Base-by-base conservation (phyloP, 2,888 invertebrate species). In the Drosophila phalerata region DNA sequence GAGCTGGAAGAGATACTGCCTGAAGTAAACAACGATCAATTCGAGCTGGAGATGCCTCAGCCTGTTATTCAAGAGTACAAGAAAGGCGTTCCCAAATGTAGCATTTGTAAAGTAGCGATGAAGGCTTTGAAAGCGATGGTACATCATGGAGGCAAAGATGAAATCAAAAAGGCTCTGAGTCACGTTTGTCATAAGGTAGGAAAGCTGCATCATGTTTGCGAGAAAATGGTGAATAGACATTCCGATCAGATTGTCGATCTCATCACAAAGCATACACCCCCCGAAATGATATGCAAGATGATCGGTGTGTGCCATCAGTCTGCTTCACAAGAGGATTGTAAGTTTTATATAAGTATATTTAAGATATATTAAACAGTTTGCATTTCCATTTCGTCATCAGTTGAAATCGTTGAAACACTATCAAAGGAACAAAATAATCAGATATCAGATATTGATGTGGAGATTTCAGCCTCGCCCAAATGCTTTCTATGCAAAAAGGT, bases 241-340 rank as follows among this genome's bases (percentile, higher is more conserved):
- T 38, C 30, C 17, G 47, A 47, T 19, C 19, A 40, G 38, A 55
- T 63, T 48, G 32, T 56, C 15, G 40, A 63, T 15, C 47, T 56
- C 3, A 15, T 63, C 9, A 13, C 40, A 2, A 55, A 56, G 6
- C 47, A 55, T 13, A 15, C 34, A 10, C 38, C 55, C 3, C 30
- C 61, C 1, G n/a, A 28, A 13, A 0, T 13, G 3, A 62, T 62
- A 17, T 62, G 62, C 45, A 55, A 55, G 37, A 11, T n/a, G n/a
- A 55, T 63, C 6, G 56, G 40, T 3, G 28, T 56, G 38, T 63
- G 63, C 17, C 37, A 10, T 28, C n/a, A 10, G 0, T 17, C 13
- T 5, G 10, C 9, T 10, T 5, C 19, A 19, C 4, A 45, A 17
- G 37, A 19, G 0, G 9, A 43, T 0, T 15, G 53, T 62, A 28